Evolutionary conservation across 1,140 invertebrate genomes (phyloP), one percentile per base, ranked within the genome.

Genomic region (Achatina immaculata): DNA sequence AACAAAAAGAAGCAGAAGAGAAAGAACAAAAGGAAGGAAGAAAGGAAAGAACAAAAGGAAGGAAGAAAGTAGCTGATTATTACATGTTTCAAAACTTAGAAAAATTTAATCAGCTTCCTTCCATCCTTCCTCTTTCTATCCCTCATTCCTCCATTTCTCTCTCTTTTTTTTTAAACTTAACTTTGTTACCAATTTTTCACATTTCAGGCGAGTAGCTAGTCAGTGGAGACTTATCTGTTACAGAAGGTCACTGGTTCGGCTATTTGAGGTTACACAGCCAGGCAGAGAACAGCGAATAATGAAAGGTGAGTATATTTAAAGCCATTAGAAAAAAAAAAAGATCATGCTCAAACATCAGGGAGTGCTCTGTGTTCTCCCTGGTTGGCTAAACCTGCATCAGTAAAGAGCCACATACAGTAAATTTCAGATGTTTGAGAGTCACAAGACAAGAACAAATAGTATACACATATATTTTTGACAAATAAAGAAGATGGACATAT

Each of bases 171-270:
- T 14, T 51, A 14, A 51, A 51, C 48, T 14, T 51, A 51, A 51
- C 11, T 14, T 11, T 51, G 48, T 51, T 24, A 51, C 11, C 11
- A 24, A 14, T 66, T 66, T 66, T 7, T 14, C 0, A 34, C 34
- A 43, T n/a, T 71, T 71, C 36, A 71, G 40, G n/a, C 36, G n/a
- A 24, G 36, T 42, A 1, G 38, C 34, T 9, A 1, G 4, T 43
- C 68, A n/a, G 2, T 71, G 68, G 68, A 71, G 34, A n/a, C 40
- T 28, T 14, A 38, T 71, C 24, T 71, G 68, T 40, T 43, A 71
- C 40, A 42, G 38, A 34, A 71, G 68, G n/a, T 42, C 36, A n/a
- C 21, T 71, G 40, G 38, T n/a, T 16, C 34, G 40, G n/a, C 34
- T 71, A 16, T 3, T 42, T 3, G 38, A 71, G 2, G 2, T 7